phyloP scores from a whole-genome alignment of 92 coral and sea anemone species.

The Pocillopora meandrina region DNA sequence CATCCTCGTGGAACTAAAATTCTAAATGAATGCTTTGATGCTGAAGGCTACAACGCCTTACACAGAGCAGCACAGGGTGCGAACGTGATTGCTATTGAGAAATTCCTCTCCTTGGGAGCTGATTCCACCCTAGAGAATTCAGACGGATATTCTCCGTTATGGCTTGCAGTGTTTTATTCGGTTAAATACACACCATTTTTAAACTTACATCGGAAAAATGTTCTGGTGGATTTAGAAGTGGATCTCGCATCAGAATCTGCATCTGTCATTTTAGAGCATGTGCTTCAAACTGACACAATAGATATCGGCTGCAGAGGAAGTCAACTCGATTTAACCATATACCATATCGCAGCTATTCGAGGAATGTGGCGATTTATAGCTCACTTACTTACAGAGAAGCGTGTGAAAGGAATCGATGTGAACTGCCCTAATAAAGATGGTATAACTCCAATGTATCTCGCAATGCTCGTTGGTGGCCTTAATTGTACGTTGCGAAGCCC shows the following conservation, averaged over 20 bases:
- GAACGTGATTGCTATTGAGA: slow-evolving; percentile 45
- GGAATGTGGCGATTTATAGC: slow-evolving; percentile 57
- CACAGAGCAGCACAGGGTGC: slow-evolving; percentile 82
- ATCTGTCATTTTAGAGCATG: not conserved
- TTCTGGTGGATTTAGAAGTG: too few relatives aligned
- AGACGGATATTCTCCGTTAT: slow-evolving; percentile 36
- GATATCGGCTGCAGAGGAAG: slow-evolving; percentile 28
- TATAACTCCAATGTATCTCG: slow-evolving; percentile 71
- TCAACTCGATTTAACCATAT: slow-evolving; percentile 36
- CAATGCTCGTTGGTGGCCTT: slow-evolving; percentile 39
- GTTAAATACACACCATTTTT: not conserved
- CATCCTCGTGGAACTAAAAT: not conserved
- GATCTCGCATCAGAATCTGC: not conserved
- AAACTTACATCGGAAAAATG: not conserved
- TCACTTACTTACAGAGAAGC: slow-evolving; percentile 14
- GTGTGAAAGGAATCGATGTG: slow-evolving; percentile 37
- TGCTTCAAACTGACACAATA: not conserved
- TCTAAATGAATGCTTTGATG: not conserved
- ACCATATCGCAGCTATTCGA: slow-evolving; percentile 67
- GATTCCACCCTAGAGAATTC: slow-evolving; percentile 15
- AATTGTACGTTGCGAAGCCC: not conserved
- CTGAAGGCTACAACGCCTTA: slow-evolving; percentile 51
- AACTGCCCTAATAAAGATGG: slow-evolving; percentile 71
- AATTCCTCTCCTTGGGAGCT: slow-evolving; percentile 52
- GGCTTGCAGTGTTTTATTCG: slow-evolving; percentile 38